phyloP scores from a whole-genome alignment of 2,888 invertebrate species.

The Cerastis leucographa region DNA sequence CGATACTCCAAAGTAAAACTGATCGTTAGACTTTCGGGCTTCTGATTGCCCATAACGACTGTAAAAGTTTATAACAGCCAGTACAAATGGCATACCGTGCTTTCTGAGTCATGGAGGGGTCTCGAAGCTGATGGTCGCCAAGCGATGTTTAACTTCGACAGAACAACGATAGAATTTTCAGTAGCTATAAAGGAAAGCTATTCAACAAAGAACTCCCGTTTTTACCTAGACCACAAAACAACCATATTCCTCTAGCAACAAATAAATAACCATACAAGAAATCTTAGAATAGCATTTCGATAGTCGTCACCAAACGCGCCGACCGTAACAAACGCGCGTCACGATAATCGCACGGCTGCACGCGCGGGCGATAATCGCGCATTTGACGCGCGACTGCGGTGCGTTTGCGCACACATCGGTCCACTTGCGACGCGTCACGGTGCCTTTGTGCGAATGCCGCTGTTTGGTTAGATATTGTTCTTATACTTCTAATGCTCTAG shows the following conservation, averaged over 20 bases:
- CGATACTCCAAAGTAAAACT: neutral
- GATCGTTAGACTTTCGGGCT: neutral
- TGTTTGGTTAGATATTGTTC: slow-evolving; percentile 65
- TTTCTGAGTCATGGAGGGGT: neutral
- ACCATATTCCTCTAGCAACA: neutral
- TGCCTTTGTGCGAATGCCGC: slow-evolving; percentile 66
- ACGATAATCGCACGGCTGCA: slow-evolving; percentile 65
- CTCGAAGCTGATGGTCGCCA: neutral
- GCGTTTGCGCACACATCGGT: slow-evolving; percentile 72
- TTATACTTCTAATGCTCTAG: slow-evolving; percentile 74
- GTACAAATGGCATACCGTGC: neutral
- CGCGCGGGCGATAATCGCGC: slow-evolving; percentile 68
- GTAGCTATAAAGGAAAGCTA: neutral
- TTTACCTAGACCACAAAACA: neutral
- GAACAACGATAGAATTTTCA: neutral
- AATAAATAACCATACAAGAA: slow-evolving; percentile 6
- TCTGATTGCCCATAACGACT: neutral
- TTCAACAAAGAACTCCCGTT: too few species aligned
- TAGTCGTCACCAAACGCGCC: slow-evolving; percentile 27
- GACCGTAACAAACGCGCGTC: slow-evolving; percentile 64
- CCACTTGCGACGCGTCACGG: slow-evolving; percentile 72
- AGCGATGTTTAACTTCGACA: neutral
- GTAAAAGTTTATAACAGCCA: neutral
- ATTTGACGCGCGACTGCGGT: slow-evolving; percentile 73
- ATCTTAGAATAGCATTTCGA: slow-evolving; percentile 25